Evolutionary conservation across 2,113 vertebrate genomes (phyloP).

Genomic region (Miniopterus natalensis): DNA sequence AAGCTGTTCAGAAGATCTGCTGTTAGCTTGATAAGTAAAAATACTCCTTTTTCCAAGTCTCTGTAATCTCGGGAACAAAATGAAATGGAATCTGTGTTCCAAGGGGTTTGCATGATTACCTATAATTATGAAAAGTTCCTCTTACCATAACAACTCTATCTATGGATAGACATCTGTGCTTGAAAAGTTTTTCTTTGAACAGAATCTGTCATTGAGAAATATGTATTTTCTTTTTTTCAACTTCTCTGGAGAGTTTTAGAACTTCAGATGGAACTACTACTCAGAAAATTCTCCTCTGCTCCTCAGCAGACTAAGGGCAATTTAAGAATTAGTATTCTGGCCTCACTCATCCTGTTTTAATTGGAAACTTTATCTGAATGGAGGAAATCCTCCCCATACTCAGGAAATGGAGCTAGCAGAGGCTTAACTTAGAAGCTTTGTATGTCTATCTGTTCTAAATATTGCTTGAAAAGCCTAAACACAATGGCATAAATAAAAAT

Average conservation of each 20-base stretch:
- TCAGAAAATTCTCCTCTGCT: conserved; percentile 57
- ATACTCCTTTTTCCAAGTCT: conserved; percentile 65
- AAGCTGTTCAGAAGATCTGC: conserved; percentile 71
- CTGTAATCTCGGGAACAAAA: conserved; percentile 76
- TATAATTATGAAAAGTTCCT: conserved; percentile 73
- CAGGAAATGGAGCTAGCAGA: not conserved
- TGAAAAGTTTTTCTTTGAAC: conserved; percentile 60
- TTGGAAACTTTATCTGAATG: conserved; percentile 52
- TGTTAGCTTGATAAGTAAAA: conserved; percentile 77
- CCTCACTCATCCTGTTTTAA: conserved; percentile 10
- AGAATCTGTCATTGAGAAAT: conserved; percentile 65
- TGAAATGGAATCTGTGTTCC: conserved; percentile 73
- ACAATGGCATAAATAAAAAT: conserved; percentile 75
- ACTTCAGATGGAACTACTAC: conserved; percentile 31
- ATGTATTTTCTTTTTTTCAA: conserved; percentile 44
- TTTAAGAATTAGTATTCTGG: conserved; percentile 71
- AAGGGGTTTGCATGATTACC: conserved; percentile 56
- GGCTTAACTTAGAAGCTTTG: conserved; percentile 38
- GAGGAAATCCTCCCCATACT: not conserved
- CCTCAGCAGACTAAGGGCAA: conserved; percentile 38
- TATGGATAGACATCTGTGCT: conserved; percentile 52
- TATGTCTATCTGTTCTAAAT: conserved; percentile 57
- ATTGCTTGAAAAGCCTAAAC: conserved; percentile 28
- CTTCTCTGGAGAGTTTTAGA: conserved; percentile 32
- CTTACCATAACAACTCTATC: conserved; percentile 66